Base-by-base conservation (phyloP, 2,113 vertebrate species). In the Passer montanus region DNA sequence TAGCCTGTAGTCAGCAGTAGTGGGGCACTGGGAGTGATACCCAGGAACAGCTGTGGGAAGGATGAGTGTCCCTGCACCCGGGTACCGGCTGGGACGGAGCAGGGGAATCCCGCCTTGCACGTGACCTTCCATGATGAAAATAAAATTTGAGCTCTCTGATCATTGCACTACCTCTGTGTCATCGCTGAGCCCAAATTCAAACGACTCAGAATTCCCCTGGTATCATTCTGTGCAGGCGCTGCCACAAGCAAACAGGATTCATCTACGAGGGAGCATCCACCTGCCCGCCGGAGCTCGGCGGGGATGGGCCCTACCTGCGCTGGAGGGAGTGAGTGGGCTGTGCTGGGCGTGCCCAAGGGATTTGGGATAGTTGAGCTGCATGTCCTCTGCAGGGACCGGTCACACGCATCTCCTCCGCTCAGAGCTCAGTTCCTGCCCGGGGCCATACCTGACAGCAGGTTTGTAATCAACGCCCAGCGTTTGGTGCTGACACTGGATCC, bases 381-480 rank as follows among this genome's bases (percentile, higher is more conserved):
- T 1, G 2, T 9, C 15, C 30, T 33, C 21, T 8, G 16, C 4
- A 24, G 44, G 44, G 33, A 46, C 9, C 4, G 1, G 13, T 14
- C 53, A 41, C 76, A 9, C 1, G 2, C 2, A 0, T 28, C 46
- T 44, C 35, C 50, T 13, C 26, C 3, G 2, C 63, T 16, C 70
- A 7, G 47, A 46, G 12, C n/a, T 21, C 6, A 1, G 55, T 24
- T 59, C 39, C 73, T 3, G 8, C 3, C 20, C 7, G 7, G 16
- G 63, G 8, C 55, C 85, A 1, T 89, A 99, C 98, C 99, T 98
- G 97, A 93, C 97, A 69, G 98, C 98, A 2, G 99, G 98, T 79
- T 98, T 99, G 89, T 98, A 98, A 97, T 99, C 98, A 8, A 98
- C 98, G 8, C 99, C 99, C 7, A 99, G 98, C 44, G 99, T 97